Evolutionary conservation across 2,797 vertebrate species (phyloP).

Genomic region (Orientallactaga sibirica): DNA sequence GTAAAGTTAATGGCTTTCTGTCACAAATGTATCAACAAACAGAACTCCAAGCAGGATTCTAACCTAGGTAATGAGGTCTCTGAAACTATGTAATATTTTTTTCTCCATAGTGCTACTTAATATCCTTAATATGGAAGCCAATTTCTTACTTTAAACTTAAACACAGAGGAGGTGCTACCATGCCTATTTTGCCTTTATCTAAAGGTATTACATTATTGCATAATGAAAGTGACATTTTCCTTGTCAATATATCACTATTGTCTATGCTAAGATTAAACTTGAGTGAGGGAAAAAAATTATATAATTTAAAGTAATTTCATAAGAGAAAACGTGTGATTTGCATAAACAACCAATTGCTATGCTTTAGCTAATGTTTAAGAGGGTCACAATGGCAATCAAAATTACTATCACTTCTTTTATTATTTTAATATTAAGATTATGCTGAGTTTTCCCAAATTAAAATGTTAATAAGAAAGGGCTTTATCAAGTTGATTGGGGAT

Average conservation of each 20-base stretch:
- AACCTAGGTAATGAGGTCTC: constrained; percentile 74
- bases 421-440: constrained; percentile 65
- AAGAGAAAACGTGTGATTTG: constrained; percentile 67
- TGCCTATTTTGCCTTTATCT: neutral
- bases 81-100: constrained; percentile 68
- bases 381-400: constrained; percentile 63
- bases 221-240: constrained; percentile 46
- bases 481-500: constrained; percentile 60
- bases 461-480: constrained; percentile 57
- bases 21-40: constrained; percentile 91
- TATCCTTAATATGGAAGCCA: constrained; percentile 51
- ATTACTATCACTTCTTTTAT: constrained; percentile 50
- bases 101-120: constrained; percentile 62
- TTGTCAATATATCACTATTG: neutral
- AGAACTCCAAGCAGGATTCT: constrained; percentile 77
- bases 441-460: constrained; percentile 39
- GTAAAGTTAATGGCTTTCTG: constrained; percentile 92
- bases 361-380: constrained; percentile 63
- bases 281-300: neutral
- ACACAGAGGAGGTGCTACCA: neutral
- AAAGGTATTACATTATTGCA: neutral
- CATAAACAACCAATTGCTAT: constrained; percentile 57
- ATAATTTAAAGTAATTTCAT: constrained; percentile 71
- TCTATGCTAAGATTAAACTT: constrained; percentile 60
- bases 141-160: constrained; percentile 58